Base-by-base conservation (phyloP, 2,888 invertebrate genomes). In the Omphaloscelis lunosa region DNA sequence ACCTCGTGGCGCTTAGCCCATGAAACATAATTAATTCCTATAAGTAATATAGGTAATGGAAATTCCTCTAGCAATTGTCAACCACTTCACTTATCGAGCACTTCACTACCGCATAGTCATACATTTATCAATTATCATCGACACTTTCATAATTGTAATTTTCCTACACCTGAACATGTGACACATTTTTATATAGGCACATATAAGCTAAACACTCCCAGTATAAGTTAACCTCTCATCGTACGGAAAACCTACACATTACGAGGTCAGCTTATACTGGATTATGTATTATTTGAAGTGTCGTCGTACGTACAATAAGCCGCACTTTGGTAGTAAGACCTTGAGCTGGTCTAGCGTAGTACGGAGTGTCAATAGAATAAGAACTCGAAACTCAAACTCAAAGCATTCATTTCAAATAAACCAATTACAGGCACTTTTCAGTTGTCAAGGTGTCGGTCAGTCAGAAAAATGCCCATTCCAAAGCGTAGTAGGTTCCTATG, bases 111-210 rank as follows among this genome's bases (percentile, higher is more conserved):
- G 80, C 85, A 86, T 78, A 83, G 68, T 59, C 86, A 61, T 68
- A n/a, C n/a, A n/a, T n/a, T n/a, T n/a, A 20, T 29, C 4, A 77
- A 34, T 63, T 83, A 78, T 75, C 72, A 34, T 58, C 27, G 17
- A 56, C 58, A 77, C 65, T 84, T 66, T 84, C 65, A 72, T 84
- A 72, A 79, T 87, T 84, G 83, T 86, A 84, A 84, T 86, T 84
- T 84, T 84, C 83, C 83, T 63, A 63, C 41, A 62, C 62, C 72
- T 86, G 73, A 72, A 48, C 9, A 6, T 39, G 48, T 86, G 80
- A 74, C 80, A 79, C 72, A 86, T 86, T 86, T 71, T 67, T 67
- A 63, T 39, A 34, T 51, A 71, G 17, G 23, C 15, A 45, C 6
- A 39, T 5, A 12, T 17, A 65, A 1, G 7, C 6, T 17, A n/a